Percentiles rank a stretch among this genome's conserved stretches.
phyloP scores from a whole-genome alignment of 2,888 invertebrate genomes.

The Chrysotoxum bicinctum region DNA sequence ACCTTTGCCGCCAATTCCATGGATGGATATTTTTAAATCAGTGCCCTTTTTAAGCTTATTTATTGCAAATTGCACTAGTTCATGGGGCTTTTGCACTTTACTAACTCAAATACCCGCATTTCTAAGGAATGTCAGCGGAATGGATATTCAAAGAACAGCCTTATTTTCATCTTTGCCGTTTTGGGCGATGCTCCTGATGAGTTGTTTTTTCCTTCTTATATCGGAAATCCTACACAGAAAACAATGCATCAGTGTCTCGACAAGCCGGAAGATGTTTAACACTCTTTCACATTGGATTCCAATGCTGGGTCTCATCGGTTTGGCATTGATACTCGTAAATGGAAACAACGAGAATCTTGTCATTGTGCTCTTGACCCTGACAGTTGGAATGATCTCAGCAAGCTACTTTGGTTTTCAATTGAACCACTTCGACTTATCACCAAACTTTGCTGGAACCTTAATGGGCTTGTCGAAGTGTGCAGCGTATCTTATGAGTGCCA shows the following conservation, averaged over 20 bases:
- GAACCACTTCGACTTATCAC: conserved; percentile 93
- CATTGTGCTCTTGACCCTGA: conserved; percentile 86
- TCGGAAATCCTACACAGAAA: conserved; percentile 81
- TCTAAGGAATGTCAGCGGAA: conserved; percentile 84
- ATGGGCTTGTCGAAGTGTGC: conserved; percentile 84
- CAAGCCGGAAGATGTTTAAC: conserved; percentile 77
- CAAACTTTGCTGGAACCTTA: conserved; percentile 90
- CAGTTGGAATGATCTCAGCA: conserved; percentile 89
- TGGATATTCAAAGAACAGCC: conserved; percentile 84
- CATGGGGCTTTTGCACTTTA: conserved; percentile 88
- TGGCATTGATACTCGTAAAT: conserved; percentile 82
- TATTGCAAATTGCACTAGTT: conserved; percentile 85
- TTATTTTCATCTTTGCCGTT: conserved; percentile 83
- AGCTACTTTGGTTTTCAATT: conserved; percentile 89
- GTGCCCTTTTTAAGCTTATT: conserved; percentile 84
- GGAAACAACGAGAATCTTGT: conserved; percentile 81
- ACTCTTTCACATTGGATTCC: conserved; percentile 82
- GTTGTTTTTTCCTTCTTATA: conserved; percentile 81
- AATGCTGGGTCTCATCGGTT: conserved; percentile 82
- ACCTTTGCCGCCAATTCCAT: conserved; percentile 83
- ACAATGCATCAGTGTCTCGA: conserved; percentile 78
- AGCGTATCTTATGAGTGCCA: conserved; percentile 89
- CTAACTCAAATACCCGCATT: conserved; percentile 88
- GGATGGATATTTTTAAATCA: conserved; percentile 85
- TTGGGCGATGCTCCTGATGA: conserved; percentile 82